A percentile compares a stretch with the other conserved stretches of the same genome.
Conservation (phyloP, 1,140 invertebrate genomes). For the Bombus breviceps region DNA sequence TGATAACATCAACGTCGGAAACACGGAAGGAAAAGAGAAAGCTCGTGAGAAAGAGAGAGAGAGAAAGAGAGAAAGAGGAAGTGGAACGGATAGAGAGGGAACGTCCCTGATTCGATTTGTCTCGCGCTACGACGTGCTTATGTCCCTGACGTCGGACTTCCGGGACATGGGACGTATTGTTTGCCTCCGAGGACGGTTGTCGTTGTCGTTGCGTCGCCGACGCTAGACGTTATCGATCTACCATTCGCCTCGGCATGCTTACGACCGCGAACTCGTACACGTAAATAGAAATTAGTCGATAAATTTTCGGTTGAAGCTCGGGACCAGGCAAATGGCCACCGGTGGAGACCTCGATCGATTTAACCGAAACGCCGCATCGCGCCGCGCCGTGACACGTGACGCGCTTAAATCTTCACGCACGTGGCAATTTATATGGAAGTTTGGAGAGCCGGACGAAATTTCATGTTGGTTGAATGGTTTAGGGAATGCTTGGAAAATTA, state of each 20-base stretch:
- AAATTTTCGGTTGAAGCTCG: constrained; percentile 19
- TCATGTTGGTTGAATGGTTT: too few species aligned
- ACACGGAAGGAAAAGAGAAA: constrained; percentile 22
- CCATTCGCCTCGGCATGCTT: background rate
- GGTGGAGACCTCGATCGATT: background rate
- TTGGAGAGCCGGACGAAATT: too few species aligned
- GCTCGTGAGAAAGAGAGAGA: background rate
- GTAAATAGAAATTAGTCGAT: constrained; percentile 48
- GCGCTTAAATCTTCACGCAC: background rate
- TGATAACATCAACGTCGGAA: constrained; percentile 46
- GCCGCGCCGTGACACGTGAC: background rate
- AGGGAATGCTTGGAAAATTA: too few species aligned
- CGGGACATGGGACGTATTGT: constrained; percentile 54
- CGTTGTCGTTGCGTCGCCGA: background rate
- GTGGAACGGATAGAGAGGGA: constrained; percentile 45
- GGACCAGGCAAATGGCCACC: background rate
- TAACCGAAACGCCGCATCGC: background rate
- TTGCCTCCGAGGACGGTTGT: constrained; percentile 26
- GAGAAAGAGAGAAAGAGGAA: constrained; percentile 30
- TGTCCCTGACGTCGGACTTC: constrained; percentile 54
- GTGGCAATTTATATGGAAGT: background rate
- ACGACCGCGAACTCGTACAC: background rate
- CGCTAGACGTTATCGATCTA: constrained; percentile 47
- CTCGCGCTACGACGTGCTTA: constrained; percentile 54
- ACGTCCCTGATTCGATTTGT: constrained; percentile 53